Base-by-base conservation (phyloP, 2,113 vertebrate genomes). In the Elanus axillaris region DNA sequence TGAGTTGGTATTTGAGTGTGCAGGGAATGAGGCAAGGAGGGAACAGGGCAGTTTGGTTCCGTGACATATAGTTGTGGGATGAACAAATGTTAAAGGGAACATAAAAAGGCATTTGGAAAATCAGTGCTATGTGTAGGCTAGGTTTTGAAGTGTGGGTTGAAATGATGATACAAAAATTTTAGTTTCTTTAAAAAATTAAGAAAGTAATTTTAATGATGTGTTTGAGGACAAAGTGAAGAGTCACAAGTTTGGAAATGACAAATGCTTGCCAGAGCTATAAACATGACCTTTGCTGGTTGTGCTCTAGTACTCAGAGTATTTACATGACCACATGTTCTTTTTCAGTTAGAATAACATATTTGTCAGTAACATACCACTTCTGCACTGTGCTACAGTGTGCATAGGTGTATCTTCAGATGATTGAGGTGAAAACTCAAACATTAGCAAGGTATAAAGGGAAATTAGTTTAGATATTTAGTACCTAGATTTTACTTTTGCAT, bases 401-500 rank as follows among this genome's bases (percentile, higher is more conserved):
- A 19, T 14, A 21, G 66, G 15, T 75, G 2, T 36, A 20, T 63
- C 21, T 83, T 53, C 31, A 38, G 14, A 25, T 63, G 59, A 38
- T 0, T 40, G 74, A 76, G 31, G 34, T 20, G 79, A 91, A 40
- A 5, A 0, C 0, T 6, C 4, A 27, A 9, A 26, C 16, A 22
- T 75, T 76, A 25, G 9, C 25, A 26, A 75, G 32, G 10, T 63
- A 17, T 27, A 45, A 85, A 53, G 27, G 55, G 31, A 72, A 78
- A 48, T 85, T 36, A 78, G 22, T 84, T 89, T 56, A 91, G 73
- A 18, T 85, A 43, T 60, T 94, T 86, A 72, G 19, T 67, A 53
- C 72, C 59, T 93, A 22, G 73, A 42, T 88, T 77, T 91, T 78
- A 75, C 62, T 93, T 93, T 13, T 82, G 45, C 38, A 32, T 66